Conservation (phyloP, 2,113 vertebrate genomes). For the Pavo muticus region DNA sequence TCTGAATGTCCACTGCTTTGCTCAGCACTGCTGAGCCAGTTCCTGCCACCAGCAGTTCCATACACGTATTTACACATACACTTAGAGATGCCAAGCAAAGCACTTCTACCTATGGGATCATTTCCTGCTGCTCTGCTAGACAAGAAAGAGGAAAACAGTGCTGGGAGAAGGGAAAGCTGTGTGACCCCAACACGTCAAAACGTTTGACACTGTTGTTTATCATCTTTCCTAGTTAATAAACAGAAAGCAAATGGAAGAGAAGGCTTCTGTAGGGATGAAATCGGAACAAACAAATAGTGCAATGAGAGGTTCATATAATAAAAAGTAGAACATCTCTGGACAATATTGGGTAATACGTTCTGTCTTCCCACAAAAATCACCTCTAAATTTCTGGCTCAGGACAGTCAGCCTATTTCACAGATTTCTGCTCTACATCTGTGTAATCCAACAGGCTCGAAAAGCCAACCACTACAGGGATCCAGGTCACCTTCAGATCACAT, state of each 20-base stretch:
- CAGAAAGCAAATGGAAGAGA: slow-evolving; percentile 27
- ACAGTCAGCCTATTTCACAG: slow-evolving; percentile 4
- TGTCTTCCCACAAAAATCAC: background rate
- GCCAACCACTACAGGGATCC: slow-evolving; percentile 50
- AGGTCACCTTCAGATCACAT: slow-evolving; percentile 64
- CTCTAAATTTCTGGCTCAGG: slow-evolving; percentile 10
- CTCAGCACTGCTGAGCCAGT: background rate
- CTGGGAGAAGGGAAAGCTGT: background rate
- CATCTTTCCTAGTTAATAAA: background rate
- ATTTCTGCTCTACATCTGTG: slow-evolving; percentile 50
- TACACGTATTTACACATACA: background rate
- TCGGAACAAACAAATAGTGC: background rate
- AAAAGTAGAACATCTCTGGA: background rate
- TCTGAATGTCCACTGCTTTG: fast-evolving
- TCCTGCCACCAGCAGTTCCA: background rate
- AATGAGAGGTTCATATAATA: background rate
- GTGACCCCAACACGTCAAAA: background rate
- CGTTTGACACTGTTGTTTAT: background rate
- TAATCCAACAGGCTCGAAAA: slow-evolving; percentile 63
- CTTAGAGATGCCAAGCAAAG: slow-evolving; percentile 1
- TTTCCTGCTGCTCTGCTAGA: background rate
- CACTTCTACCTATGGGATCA: background rate
- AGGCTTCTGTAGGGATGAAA: slow-evolving; percentile 17
- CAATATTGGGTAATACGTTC: background rate
- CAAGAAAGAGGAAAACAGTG: background rate